Evolutionary conservation across 1,140 invertebrate genomes (phyloP), one percentile per base, ranked within the genome.

Genomic region (Aethina tumida): DNA sequence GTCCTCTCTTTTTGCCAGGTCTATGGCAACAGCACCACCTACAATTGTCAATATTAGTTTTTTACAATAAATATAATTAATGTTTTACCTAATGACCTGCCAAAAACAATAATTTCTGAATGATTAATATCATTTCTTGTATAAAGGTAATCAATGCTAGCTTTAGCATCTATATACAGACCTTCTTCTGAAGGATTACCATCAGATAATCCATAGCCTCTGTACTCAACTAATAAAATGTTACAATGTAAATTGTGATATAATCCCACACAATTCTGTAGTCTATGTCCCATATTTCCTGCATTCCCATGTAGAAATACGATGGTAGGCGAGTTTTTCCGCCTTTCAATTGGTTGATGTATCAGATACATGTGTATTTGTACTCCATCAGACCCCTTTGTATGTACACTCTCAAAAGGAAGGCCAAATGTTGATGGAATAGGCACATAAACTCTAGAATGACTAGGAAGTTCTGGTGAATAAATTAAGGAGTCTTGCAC

Each of bases 251-350:
- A 61, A 57, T 79, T 75, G 52, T 82, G 72, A 66, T 84, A 91
- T 14, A 96, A 65, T 6, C 81, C 84, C 49, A 73, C 73, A 19
- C 75, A 77, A 64, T 89, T 88, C 44, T 79, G 72, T 39, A 91
- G 64, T 43, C 84, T 78, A 59, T 95, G 90, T 1, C 91, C 92
- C 71, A 96, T 89, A 60, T 97, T 96, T 10, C 92, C 92, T 40
- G 92, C 91, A 77, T 96, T 96, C 5, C 92, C 92, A 71, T 97
- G 92, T 31, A 97, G 79, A 66, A 86, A 95, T 10, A 96, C 63
- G 47, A 96, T 65, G 1, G 90, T 94, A 1, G 86, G 84, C 29
- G 70, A 72, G 24, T 64, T 60, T 41, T 71, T 69, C 36, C 71
- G 70, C 41, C 72, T 70, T 24, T 77, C 74, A 34, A 71, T 70